A percentile compares a stretch with the other conserved stretches of the same genome.
Evolutionary conservation across 2,113 vertebrate genomes (phyloP).

Genomic region (Chitala chitala): DNA sequence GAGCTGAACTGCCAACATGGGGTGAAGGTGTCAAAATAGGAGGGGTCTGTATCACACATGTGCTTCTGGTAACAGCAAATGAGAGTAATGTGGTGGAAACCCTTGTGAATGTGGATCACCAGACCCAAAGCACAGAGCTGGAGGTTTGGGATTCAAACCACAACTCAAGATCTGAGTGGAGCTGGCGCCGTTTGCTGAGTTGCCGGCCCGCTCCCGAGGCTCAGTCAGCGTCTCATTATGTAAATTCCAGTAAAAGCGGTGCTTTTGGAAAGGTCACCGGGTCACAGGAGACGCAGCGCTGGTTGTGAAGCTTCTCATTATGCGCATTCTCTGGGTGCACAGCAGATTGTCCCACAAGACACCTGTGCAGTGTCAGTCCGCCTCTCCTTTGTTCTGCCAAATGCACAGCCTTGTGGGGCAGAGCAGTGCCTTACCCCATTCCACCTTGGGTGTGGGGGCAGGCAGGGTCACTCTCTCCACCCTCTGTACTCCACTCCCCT

Average conservation of each 20-base stretch:
- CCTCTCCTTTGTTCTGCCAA: conserved; percentile 35
- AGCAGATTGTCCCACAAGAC: background rate
- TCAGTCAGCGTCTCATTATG: background rate
- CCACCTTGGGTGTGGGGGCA: background rate
- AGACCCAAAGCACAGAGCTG: too few relatives aligned
- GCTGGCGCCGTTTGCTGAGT: too few relatives aligned
- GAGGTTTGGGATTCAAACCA: too few relatives aligned
- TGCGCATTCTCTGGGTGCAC: background rate
- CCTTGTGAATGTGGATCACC: too few relatives aligned
- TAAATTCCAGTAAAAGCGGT: background rate
- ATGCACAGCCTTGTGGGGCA: background rate
- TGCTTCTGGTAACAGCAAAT: too few relatives aligned
- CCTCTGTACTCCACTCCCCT: background rate
- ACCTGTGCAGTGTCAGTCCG: conserved; percentile 13
- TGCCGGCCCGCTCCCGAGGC: background rate
- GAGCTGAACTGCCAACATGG: background rate
- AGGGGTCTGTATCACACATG: too few relatives aligned
- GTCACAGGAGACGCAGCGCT: background rate
- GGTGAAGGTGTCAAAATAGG: too few relatives aligned
- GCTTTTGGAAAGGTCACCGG: background rate
- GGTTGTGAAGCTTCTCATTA: background rate
- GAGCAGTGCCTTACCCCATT: background rate
- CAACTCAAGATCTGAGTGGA: too few relatives aligned
- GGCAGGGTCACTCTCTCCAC: background rate
- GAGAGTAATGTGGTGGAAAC: too few relatives aligned